phyloP scores from a whole-genome alignment of 2,888 invertebrate genomes.

The Diarsia rubi region DNA sequence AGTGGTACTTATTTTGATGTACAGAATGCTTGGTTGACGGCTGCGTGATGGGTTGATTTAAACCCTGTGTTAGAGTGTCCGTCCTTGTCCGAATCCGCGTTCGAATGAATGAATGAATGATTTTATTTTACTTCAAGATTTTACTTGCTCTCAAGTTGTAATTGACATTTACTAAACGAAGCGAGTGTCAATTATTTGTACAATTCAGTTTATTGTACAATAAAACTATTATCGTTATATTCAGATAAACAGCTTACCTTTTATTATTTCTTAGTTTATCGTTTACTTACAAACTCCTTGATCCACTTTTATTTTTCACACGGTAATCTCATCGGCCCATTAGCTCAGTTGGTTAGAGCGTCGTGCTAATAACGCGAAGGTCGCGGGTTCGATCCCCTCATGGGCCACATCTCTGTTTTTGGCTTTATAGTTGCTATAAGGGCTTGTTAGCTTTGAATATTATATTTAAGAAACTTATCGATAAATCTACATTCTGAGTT shows the following conservation, averaged over 20 bases:
- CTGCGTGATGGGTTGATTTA: too few relatives aligned
- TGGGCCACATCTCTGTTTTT: slow-evolving; percentile 43
- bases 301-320: slow-evolving; percentile 43
- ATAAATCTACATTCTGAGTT: too few relatives aligned
- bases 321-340: slow-evolving; percentile 26
- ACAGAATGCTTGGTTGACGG: too few relatives aligned
- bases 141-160: background rate
- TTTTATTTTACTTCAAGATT: too few relatives aligned
- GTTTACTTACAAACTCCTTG: slow-evolving; percentile 24
- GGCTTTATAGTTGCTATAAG: too few relatives aligned
- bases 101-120: too few relatives aligned
- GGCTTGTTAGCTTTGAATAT: too few relatives aligned
- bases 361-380: slow-evolving; percentile 60
- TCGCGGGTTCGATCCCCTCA: slow-evolving; percentile 61
- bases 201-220: slow-evolving; percentile 25
- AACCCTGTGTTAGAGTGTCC: too few relatives aligned
- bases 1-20: too few relatives aligned
- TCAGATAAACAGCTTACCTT: slow-evolving; percentile 41
- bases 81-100: too few relatives aligned
- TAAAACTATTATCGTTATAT: slow-evolving; percentile 30
- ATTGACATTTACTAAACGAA: slow-evolving; percentile 18
- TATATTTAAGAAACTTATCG: too few relatives aligned
- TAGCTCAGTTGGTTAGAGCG: slow-evolving; percentile 53
- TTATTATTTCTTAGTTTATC: slow-evolving; percentile 33
- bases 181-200: background rate